Base-by-base conservation (phyloP, 2,888 invertebrate species). In the Phymatocera aterrima region DNA sequence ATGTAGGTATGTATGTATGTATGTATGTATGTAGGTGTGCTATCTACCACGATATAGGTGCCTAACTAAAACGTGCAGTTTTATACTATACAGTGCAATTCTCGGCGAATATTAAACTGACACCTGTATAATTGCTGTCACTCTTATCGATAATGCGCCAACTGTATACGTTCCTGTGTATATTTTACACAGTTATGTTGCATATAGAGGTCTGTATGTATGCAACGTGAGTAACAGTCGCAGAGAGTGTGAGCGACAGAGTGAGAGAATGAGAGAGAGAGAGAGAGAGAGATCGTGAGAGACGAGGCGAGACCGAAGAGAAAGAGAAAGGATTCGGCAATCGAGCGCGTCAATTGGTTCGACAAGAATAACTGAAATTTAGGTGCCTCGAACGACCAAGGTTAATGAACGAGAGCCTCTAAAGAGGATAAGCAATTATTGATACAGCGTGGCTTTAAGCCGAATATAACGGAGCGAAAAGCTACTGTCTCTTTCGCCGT, bases 41-140 rank as follows among this genome's bases (percentile, higher is more conserved):
- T 18, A 40, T n/a, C 34, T 34, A 18, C 6, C 21, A n/a, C n/a
- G n/a, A n/a, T 31, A 31, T n/a, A 51, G n/a, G 46, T 51, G 21
- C 60, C 60, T n/a, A n/a, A n/a, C n/a, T n/a, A n/a, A n/a, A n/a
- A 60, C 60, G 15, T 34, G n/a, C 28, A 34, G 31, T 31, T 28
- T 60, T n/a, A 60, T 31, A 24, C 60, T 54, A 37, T 37, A 18
- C n/a, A 4, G 40, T 15, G 4, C 18, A 37, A 65, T 31, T 48
- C 70, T 37, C 37, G 28, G 31, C 34, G 51, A 18, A 34, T 57
- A 40, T 43, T 75, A 57, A 61, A 75, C 57, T 57, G 75, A 57
- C 75, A 75, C 75, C 57, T 60, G 57, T 75, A n/a, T n/a, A 75
- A 75, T 75, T 57, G 75, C 46, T 40, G 57, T 75, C 75, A 75